Evolutionary conservation across 2,888 invertebrate genomes (phyloP).

Genomic region (Asteroscopus sphinx): DNA sequence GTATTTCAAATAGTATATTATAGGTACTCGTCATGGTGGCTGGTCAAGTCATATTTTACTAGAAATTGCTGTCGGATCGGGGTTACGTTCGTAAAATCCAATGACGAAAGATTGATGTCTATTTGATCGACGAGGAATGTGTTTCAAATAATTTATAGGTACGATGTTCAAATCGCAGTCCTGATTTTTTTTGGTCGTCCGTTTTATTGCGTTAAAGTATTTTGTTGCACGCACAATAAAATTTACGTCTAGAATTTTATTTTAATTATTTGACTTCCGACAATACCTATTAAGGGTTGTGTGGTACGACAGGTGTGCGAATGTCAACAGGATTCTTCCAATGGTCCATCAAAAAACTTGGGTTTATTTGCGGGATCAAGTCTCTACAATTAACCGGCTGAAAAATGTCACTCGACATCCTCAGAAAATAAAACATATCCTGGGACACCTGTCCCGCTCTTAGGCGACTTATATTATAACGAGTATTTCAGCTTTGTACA

Average conservation of each 20-base stretch:
- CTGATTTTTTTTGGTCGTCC: slow-evolving; percentile 45
- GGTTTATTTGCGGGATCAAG: slow-evolving; percentile 71
- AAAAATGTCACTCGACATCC: slow-evolving; percentile 85
- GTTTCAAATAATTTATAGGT: slow-evolving; percentile 61
- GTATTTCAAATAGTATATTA: slow-evolving; percentile 45
- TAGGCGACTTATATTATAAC: slow-evolving; percentile 66
- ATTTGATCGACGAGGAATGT: slow-evolving; percentile 66
- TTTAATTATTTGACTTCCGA: slow-evolving; percentile 11
- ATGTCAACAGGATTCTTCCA: slow-evolving; percentile 74
- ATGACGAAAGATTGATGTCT: slow-evolving; percentile 65
- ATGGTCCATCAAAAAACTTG: slow-evolving; percentile 78
- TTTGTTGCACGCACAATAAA: slow-evolving; percentile 33
- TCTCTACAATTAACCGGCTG: slow-evolving; percentile 80
- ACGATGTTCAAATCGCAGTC: slow-evolving; percentile 55
- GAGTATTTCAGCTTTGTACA: slow-evolving; percentile 56
- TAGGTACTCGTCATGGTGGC: slow-evolving; percentile 50
- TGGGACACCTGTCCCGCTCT: slow-evolving; percentile 76
- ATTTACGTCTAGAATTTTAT: slow-evolving; percentile 26
- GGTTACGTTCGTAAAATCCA: slow-evolving; percentile 56
- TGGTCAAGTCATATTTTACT: slow-evolving; percentile 49
- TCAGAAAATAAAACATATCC: slow-evolving; percentile 74
- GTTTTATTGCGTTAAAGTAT: slow-evolving; percentile 40
- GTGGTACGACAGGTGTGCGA: slow-evolving; percentile 72
- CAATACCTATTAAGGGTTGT: slow-evolving; percentile 53
- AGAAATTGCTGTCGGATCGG: slow-evolving; percentile 51